phyloP scores from a whole-genome alignment of 2,888 invertebrate species.

The Fragum sueziense region DNA sequence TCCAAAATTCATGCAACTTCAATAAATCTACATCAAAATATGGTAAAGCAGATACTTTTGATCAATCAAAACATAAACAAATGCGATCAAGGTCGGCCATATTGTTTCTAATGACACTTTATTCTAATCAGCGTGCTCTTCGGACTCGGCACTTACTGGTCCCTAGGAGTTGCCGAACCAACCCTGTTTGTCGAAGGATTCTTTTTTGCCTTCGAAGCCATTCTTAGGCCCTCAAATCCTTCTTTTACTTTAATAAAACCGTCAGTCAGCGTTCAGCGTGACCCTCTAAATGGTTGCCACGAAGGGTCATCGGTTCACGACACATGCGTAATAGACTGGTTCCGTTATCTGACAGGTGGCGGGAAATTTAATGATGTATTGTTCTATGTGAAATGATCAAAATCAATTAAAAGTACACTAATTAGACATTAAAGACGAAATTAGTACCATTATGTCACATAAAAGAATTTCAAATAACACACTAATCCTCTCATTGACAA shows the following conservation, averaged over 20 bases:
- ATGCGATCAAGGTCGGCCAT: slow-evolving; percentile 67
- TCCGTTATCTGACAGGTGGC: slow-evolving; percentile 43
- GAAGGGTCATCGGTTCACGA: slow-evolving; percentile 56
- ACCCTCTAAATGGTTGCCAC: slow-evolving; percentile 60
- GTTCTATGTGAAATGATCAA: no score
- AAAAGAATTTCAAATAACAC: neutral
- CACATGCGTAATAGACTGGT: slow-evolving; percentile 55
- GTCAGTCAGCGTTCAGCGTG: neutral
- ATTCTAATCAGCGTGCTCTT: neutral
- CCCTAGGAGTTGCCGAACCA: slow-evolving; percentile 74
- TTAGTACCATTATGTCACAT: neutral
- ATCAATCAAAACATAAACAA: slow-evolving; percentile 1
- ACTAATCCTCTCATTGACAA: neutral
- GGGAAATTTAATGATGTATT: slow-evolving; percentile 42
- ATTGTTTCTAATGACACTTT: slow-evolving; percentile 74
- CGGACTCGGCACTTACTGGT: slow-evolving; percentile 67
- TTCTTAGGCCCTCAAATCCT: slow-evolving; percentile 38
- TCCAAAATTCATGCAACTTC: no score
- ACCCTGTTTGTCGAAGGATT: slow-evolving; percentile 71
- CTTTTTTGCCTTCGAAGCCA: slow-evolving; percentile 76
- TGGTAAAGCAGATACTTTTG: no score
- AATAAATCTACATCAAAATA: no score
- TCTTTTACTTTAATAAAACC: neutral
- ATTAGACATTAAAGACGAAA: no score
- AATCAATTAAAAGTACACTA: no score